phyloP scores from a whole-genome alignment of 2,113 vertebrate species.

The Atlantisia rogersi region DNA sequence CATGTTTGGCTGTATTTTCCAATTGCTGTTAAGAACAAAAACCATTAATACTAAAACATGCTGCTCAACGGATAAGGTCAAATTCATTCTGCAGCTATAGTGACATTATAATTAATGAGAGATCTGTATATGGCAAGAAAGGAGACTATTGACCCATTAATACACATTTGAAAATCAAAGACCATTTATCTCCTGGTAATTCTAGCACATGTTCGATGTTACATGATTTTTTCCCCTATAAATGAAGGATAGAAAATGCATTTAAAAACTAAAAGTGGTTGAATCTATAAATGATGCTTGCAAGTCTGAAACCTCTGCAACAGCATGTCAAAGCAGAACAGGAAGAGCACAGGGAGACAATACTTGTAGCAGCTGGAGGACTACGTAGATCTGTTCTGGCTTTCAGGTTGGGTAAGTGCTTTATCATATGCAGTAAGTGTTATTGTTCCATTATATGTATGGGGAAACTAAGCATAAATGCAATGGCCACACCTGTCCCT shows the following conservation, averaged over 20 bases:
- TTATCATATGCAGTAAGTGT: not conserved
- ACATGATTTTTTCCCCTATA: not conserved
- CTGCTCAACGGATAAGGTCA: slow-evolving; percentile 23
- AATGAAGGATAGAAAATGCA: slow-evolving; percentile 27
- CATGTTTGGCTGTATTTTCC: slow-evolving; percentile 20
- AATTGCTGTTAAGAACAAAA: slow-evolving; percentile 44
- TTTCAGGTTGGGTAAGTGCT: not conserved
- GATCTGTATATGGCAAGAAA: slow-evolving; percentile 37
- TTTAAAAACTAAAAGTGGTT: not conserved
- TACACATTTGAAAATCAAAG: slow-evolving; percentile 56
- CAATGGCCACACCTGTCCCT: not conserved
- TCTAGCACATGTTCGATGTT: not conserved
- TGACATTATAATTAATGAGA: slow-evolving; percentile 53
- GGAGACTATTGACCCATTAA: slow-evolving; percentile 50
- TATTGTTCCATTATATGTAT: not conserved
- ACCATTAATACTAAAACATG: slow-evolving; percentile 39
- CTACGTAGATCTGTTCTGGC: not conserved
- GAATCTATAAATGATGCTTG: not conserved
- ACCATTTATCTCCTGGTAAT: slow-evolving; percentile 32
- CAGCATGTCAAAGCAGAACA: not conserved
- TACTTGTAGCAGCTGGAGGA: not conserved
- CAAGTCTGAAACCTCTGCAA: not conserved
- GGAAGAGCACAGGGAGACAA: not conserved
- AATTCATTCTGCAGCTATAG: slow-evolving; percentile 30
- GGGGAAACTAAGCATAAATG: not conserved